These are phyloP conservation scores for Parnassius apollo DNA, from an alignment of 2,888 invertebrate species.

Conservation along the genomic window DNA sequence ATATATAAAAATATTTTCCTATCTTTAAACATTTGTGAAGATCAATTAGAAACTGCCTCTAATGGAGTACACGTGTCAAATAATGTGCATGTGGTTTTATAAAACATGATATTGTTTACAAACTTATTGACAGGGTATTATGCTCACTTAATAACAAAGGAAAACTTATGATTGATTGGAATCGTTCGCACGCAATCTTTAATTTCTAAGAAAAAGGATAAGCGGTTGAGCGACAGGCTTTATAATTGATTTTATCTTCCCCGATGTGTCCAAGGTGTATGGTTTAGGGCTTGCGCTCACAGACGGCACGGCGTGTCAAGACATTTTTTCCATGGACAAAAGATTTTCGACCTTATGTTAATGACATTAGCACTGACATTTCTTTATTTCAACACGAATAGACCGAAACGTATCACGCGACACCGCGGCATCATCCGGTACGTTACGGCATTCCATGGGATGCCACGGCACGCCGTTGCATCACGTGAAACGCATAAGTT, in stretches of 20 bases:
- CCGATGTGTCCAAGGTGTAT: constrained; percentile 21
- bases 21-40: constrained; percentile 2
- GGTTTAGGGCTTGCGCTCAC: constrained; percentile 3
- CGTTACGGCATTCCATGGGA: too few relatives aligned
- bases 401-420: too few relatives aligned
- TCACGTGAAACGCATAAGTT: too few relatives aligned
- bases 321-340: too few relatives aligned
- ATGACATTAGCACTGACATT: too few relatives aligned
- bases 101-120: constrained; percentile 24
- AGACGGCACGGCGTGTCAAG: too few relatives aligned
- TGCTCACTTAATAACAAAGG: constrained; percentile 20
- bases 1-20: too few relatives aligned
- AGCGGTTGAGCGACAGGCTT: background rate
- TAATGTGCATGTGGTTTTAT: constrained; percentile 23
- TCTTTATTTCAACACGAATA: too few relatives aligned
- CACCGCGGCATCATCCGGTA: too few relatives aligned
- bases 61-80: constrained; percentile 15
- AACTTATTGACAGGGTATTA: constrained; percentile 19
- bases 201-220: constrained; percentile 24
- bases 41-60: constrained; percentile 8
- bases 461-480: too few relatives aligned
- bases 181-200: constrained; percentile 19
- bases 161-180: constrained; percentile 24
- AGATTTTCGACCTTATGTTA: too few relatives aligned
- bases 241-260: constrained; percentile 14